Conservation (phyloP, 1,140 invertebrate species). For the Sweltsa coloradensis region DNA sequence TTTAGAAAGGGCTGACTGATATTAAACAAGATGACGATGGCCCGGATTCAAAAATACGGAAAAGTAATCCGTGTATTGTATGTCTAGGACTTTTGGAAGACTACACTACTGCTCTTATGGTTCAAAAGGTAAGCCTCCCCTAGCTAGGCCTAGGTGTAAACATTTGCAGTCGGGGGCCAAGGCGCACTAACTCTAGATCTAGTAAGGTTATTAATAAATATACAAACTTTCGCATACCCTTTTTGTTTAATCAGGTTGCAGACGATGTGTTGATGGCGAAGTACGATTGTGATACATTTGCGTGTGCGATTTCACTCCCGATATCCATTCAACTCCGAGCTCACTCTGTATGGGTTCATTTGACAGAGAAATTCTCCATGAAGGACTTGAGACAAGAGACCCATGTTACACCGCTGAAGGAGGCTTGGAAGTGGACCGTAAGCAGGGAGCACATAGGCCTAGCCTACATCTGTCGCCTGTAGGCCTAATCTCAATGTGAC, state of each 20-base stretch:
- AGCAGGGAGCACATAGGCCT: no score
- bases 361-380: constrained; percentile 23
- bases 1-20: constrained; percentile 23
- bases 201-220: constrained; percentile 7
- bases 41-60: constrained; percentile 26
- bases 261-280: constrained; percentile 23
- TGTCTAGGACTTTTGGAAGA: constrained; percentile 52
- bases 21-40: constrained; percentile 8
- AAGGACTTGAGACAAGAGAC: constrained; percentile 15
- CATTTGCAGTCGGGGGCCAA: no score
- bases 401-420: constrained; percentile 39
- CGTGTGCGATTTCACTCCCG: constrained; percentile 35
- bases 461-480: no score
- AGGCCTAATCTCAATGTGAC: no score
- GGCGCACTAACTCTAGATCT: no score
- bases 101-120: constrained; percentile 28
- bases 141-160: no score
- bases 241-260: constrained; percentile 26
- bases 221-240: constrained; percentile 3
- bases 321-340: constrained; percentile 32
- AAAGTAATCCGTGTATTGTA: constrained; percentile 34
- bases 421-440: constrained; percentile 50
- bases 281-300: constrained; percentile 35
- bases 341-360: constrained; percentile 30
- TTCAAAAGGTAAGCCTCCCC: constrained; percentile 35